Percentiles rank a stretch among this genome's conserved stretches.
These are phyloP conservation scores for Linnaemya tessellans DNA, from an alignment of 2,888 invertebrate species.

Conservation along the genomic window DNA sequence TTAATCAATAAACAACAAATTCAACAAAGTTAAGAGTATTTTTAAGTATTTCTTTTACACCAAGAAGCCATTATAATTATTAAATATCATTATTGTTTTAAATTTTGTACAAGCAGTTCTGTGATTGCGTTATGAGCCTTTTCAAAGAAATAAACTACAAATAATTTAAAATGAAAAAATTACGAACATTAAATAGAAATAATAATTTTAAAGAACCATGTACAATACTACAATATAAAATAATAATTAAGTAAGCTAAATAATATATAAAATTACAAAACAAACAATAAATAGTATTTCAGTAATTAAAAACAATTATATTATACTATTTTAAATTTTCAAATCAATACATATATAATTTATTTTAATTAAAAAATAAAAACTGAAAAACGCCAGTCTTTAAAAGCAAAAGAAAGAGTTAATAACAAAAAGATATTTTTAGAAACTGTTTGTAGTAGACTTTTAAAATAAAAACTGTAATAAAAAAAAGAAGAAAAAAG, in stretches of 20 bases:
- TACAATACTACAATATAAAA: slow-evolving; percentile 57
- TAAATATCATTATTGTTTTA: background rate
- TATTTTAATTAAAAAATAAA: slow-evolving; percentile 24
- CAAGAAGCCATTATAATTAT: background rate
- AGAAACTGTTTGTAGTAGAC: slow-evolving; percentile 69
- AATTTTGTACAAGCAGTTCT: slow-evolving; percentile 80
- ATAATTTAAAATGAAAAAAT: slow-evolving; percentile 31
- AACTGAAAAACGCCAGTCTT: slow-evolving; percentile 63
- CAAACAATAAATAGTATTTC: slow-evolving; percentile 56
- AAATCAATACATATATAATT: slow-evolving; percentile 20
- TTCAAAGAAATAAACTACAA: slow-evolving; percentile 48
- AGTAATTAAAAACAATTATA: slow-evolving; percentile 46
- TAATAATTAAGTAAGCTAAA: slow-evolving; percentile 22
- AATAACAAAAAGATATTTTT: slow-evolving; percentile 57
- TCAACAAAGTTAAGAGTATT: background rate
- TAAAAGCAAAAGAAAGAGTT: slow-evolving; percentile 34
- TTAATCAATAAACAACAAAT: background rate
- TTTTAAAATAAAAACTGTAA: slow-evolving; percentile 35
- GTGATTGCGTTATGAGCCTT: slow-evolving; percentile 83
- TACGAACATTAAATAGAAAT: slow-evolving; percentile 22
- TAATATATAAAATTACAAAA: slow-evolving; percentile 5
- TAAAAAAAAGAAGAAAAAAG: background rate
- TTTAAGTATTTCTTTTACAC: background rate
- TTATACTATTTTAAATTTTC: slow-evolving; percentile 58
- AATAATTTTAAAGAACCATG: slow-evolving; percentile 53